Evolutionary conservation across 2,888 invertebrate species (phyloP), one percentile per base, ranked within the genome.

Genomic region (Elgonia sp.): DNA sequence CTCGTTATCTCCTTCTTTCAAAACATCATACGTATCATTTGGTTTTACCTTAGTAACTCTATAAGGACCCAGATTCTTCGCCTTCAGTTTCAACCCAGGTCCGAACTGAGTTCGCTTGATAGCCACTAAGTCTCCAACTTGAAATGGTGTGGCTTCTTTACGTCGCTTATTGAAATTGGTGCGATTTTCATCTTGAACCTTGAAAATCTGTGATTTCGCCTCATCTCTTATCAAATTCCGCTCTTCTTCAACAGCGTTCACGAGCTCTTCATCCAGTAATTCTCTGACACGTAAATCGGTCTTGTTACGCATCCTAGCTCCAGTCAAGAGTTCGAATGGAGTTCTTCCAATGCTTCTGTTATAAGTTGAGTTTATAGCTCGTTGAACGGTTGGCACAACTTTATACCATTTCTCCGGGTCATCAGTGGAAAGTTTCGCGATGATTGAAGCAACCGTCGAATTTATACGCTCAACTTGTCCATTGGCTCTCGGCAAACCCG

Each of bases 401-500:
- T 90, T 91, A 80, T 91, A 92, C 92, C 93, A 94, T 53, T 91
- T 89, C 1, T 57, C 77, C 0, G 92, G 92, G 20, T 93, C 89
- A 12, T 91, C 91, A 5, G 91, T 72, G 40, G 91, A 89, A 6
- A 94, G 73, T 77, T 94, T 94, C 0, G 93, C 89, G 8, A 94
- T 40, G 29, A 93, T 89, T 0, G 92, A 89, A 65, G 93, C 92
- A 4, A 94, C 90, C 1, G 90, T 91, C 14, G 89, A 67, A 72
- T 70, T 70, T 6, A 93, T 86, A 12, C 92, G 79, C 60, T 94
- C 93, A 1, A 93, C 92, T 80, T 94, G 93, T 0, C 94, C 93
- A 73, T 94, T 94, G 18, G 93, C 92, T 69, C 93, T 80, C n/a
- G 94, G 93, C 7, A 94, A 89, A 8, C 94, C 90, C 8, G 89